phyloP scores from a whole-genome alignment of 2,888 invertebrate genomes.

The Pseudanteris insignis region DNA sequence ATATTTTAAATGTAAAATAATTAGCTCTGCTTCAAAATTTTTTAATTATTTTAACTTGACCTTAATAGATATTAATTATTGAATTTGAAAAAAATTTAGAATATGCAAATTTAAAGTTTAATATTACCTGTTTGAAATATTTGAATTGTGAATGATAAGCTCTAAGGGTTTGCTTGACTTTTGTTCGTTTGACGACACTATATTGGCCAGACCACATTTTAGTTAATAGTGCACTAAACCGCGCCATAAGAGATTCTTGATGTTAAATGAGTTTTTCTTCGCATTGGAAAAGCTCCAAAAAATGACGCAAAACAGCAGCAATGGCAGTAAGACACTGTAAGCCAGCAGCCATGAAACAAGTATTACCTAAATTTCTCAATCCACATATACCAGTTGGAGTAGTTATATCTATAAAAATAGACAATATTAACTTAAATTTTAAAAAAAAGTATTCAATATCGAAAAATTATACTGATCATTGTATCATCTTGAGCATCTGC shows the following conservation, averaged over 20 bases:
- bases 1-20: too few species aligned
- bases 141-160: conserved; percentile 72
- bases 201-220: conserved; percentile 72
- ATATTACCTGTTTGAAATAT: conserved; percentile 73
- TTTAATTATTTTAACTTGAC: too few species aligned
- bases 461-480: too few species aligned
- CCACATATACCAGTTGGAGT: conserved; percentile 70
- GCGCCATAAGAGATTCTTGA: conserved; percentile 66
- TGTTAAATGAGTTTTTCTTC: conserved; percentile 59
- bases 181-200: conserved; percentile 68
- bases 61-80: too few species aligned
- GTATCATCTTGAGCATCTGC: conserved; percentile 62
- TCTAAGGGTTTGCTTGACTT: conserved; percentile 72
- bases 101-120: too few species aligned
- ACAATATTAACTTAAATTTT: too few species aligned
- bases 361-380: conserved; percentile 70
- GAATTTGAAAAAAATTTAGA: too few species aligned
- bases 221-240: conserved; percentile 68
- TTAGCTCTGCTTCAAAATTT: too few species aligned
- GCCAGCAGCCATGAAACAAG: conserved; percentile 71
- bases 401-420: conserved; percentile 48
- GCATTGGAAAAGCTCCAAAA: conserved; percentile 63
- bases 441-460: too few species aligned
- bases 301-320: conserved; percentile 69
- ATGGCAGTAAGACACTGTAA: conserved; percentile 70